Base-by-base conservation (phyloP, 2,888 invertebrate species). In the Andrena bicolor region DNA sequence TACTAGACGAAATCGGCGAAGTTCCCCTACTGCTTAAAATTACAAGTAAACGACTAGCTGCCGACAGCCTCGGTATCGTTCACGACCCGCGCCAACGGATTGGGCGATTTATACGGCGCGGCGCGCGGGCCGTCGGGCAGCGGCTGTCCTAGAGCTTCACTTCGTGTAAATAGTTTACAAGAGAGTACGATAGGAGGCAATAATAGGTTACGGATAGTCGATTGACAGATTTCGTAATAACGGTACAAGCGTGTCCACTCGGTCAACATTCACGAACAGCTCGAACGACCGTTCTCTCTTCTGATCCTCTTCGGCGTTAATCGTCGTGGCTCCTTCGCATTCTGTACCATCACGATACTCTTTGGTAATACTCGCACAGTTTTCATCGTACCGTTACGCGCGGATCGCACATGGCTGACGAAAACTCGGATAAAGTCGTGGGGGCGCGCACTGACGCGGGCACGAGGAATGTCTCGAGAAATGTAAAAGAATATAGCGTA, bases 121-220 rank as follows among this genome's bases (percentile, higher is more conserved):
- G 51, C 60, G 70, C 23, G 28, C 23, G 82, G 79, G 80, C 84
- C 77, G 81, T 63, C 85, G 82, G 71, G 72, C 82, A 73, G 81
- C 79, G 60, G 41, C 81, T 74, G 72, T 66, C 75, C 83, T 88
- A 86, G 82, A 32, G 65, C 81, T 75, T 80, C 68, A 53, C 79
- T 76, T 82, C 73, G 76, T 84, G 83, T 88, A 88, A 88, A 82
- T 88, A 88, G 84, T 88, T 65, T 88, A 87, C 80, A 86, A 89
- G 86, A 88, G 86, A 89, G 85, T 91, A 91, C 85, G 88, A 87
- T 90, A 90, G 89, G 90, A 89, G 88, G 87, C 89, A 91, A 90
- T 88, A 89, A 89, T 86, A 90, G 88, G 83, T 90, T 90, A 91
- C 88, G 89, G 86, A 88, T 85, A 91, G 87, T 90, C 89, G 90